Conservation (phyloP, 92 coral and sea anemone species). For the Epizoanthus ramosus region DNA sequence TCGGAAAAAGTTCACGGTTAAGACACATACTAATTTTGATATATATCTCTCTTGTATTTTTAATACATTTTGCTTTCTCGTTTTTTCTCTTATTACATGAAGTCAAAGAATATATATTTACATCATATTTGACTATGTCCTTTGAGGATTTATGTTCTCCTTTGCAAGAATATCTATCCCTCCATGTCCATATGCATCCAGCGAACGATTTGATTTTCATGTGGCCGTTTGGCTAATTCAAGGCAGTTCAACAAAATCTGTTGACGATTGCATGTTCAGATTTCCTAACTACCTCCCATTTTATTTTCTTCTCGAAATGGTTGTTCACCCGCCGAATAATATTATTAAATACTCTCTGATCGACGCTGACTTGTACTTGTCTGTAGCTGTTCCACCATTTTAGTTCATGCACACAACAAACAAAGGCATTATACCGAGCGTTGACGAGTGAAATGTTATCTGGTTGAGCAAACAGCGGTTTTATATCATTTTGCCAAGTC, state of each 20-base stretch:
- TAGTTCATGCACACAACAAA: constrained; percentile 18
- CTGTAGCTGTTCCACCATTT: neutral
- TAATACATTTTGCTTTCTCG: constrained; percentile 28
- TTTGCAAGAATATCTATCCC: constrained; percentile 31
- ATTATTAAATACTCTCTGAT: neutral
- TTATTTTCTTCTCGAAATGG: constrained; percentile 2
- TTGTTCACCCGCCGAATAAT: neutral
- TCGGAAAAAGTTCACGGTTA: constrained; percentile 5
- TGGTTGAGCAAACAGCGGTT: neutral
- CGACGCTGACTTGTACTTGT: neutral
- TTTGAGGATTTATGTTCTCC: constrained; percentile 40
- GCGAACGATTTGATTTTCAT: constrained; percentile 36
- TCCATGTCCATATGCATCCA: constrained; percentile 13
- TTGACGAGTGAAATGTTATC: constrained; percentile 5
- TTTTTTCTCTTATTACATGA: constrained; percentile 26
- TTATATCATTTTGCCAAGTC: constrained; percentile 1
- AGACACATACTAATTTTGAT: constrained; percentile 2
- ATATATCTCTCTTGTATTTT: constrained; percentile 31
- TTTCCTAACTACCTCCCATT: constrained; percentile 9
- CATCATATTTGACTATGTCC: constrained; percentile 42
- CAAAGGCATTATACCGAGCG: constrained; percentile 21
- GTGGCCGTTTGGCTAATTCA: neutral
- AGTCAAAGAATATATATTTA: constrained; percentile 49
- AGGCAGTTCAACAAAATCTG: constrained; percentile 42
- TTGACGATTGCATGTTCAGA: constrained; percentile 42